Base-by-base conservation (phyloP, 2,797 vertebrate species). In the Helostoma temminkii region DNA sequence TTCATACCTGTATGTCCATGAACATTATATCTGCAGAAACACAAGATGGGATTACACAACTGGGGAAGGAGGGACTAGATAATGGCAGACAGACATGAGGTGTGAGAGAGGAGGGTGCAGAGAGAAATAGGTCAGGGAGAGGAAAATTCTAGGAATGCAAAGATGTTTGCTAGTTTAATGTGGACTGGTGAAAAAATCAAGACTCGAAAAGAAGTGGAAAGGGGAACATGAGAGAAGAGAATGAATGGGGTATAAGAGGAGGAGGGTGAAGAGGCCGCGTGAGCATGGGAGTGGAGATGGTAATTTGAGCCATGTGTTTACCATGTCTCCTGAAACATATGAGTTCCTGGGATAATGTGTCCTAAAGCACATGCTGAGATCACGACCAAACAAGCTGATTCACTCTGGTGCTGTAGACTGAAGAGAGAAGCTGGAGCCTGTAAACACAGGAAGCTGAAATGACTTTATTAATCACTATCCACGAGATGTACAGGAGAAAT, bases 291-390 rank as follows among this genome's bases (percentile, higher is more conserved):
- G 41, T 36, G 50, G 62, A 22, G 66, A 61, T 45, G 57, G 93
- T 90, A 93, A 93, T 25, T 3, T 7, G 91, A 93, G 85, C 76
- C 64, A 55, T 43, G 74, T 92, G 93, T 93, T 93, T 93, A 92
- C 91, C 69, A 53, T 69, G 57, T 74, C 16, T 43, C 18, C 15
- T 53, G 74, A 84, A 88, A 82, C 73, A 74, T 54, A 84, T 4
- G 71, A 69, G 71, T 66, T 70, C 36, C 61, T 18, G n/a, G 90
- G 78, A 92, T 88, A 92, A 83, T 85, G 52, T 89, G 87, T 92
- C 62, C 88, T 0, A 53, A 74, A 80, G 32, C 63, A 68, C 82
- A 54, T 34, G 42, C 37, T 3, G 62, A 18, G 47, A 43, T 71
- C 57, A 22, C 0, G 4, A 50, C 43, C 58, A 75, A 85, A 84